Evolutionary conservation across 2,888 invertebrate genomes (phyloP), one percentile per base, ranked within the genome.

Genomic region (Calameuta idolon): DNA sequence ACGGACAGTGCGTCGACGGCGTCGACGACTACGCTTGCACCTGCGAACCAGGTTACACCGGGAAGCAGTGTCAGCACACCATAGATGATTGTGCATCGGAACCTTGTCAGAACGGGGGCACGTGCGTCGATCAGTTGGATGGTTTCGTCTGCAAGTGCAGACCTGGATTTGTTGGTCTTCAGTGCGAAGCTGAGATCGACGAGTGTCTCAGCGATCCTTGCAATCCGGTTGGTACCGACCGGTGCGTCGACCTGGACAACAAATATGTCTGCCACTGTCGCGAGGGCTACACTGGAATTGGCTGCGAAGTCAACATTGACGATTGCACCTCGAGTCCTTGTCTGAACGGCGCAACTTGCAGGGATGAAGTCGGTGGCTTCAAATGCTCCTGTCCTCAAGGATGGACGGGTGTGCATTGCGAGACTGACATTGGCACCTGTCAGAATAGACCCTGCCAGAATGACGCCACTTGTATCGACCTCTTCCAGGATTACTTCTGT

Each of bases 21-120:
- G 94, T 97, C 4, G 94, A 97, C 86, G 97, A 96, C 76, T 98
- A 95, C 86, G 94, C 94, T 55, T 99, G 98, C 89, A 95, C 95
- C 76, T 99, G 98, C 89, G 97, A 98, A 89, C 95, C 97, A n/a
- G 98, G 98, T 1, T 98, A 95, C 89, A 98, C 98, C 1, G 98
- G 98, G 73, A 97, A 97, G 90, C 94, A 95, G 85, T 98, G 98
- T 90, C 98, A 98, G 89, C 98, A 98, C 88, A 95, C 96, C 0
- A 96, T 98, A 79, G 98, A 99, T 89, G 97, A 98, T 87, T 99
- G 99, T 88, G 95, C 96, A 34, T 96, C 96, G 0, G 93, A 95
- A 81, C 98, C 98, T 0, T 99, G 99, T 90, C 96, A 97, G 88
- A 98, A 98, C 89, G 97, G 98, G 34, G 98, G 97, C 3, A 95